A percentile compares a stretch with the other conserved stretches of the same genome.
These are phyloP conservation scores for Trimorus sp. DNA, from an alignment of 2,888 invertebrate genomes.

Conservation along the genomic window DNA sequence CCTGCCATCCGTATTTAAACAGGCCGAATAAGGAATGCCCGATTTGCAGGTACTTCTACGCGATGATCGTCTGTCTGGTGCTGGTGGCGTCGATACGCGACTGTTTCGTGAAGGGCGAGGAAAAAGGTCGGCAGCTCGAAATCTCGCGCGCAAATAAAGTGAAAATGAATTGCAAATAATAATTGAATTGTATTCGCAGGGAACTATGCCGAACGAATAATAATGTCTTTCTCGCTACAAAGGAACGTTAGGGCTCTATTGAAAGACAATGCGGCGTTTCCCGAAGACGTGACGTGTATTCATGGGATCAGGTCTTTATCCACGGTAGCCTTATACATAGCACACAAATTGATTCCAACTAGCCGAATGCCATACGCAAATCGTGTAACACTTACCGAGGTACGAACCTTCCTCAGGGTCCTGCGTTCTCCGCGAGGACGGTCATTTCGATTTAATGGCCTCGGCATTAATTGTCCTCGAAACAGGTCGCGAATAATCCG, in stretches of 20 bases:
- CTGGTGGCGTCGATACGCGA: constrained; percentile 77
- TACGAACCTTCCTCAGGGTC: constrained; percentile 73
- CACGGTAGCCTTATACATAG: constrained; percentile 85
- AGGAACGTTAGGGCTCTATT: constrained; percentile 84
- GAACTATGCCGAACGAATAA: constrained; percentile 80
- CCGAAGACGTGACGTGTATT: constrained; percentile 85
- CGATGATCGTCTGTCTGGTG: constrained; percentile 76
- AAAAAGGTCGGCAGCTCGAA: constrained; percentile 73
- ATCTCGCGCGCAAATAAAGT: constrained; percentile 40
- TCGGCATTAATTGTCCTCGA: constrained; percentile 68
- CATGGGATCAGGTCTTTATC: constrained; percentile 87
- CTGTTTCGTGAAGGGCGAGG: constrained; percentile 72
- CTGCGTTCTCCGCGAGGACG: constrained; percentile 65
- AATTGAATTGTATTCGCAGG: constrained; percentile 69
- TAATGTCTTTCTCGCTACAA: constrained; percentile 86
- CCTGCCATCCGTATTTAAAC: too few relatives aligned
- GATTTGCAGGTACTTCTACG: constrained; percentile 77
- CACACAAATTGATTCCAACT: constrained; percentile 86
- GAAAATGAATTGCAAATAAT: constrained; percentile 51
- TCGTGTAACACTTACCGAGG: constrained; percentile 84
- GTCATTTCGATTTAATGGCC: constrained; percentile 68
- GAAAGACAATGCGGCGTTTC: constrained; percentile 81
- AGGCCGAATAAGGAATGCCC: too few relatives aligned
- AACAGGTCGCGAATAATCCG: constrained; percentile 84
- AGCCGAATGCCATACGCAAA: constrained; percentile 86